Evolutionary conservation across 2,888 invertebrate genomes (phyloP), one percentile per base, ranked within the genome.

Genomic region (Lasioglossum malachurum): DNA sequence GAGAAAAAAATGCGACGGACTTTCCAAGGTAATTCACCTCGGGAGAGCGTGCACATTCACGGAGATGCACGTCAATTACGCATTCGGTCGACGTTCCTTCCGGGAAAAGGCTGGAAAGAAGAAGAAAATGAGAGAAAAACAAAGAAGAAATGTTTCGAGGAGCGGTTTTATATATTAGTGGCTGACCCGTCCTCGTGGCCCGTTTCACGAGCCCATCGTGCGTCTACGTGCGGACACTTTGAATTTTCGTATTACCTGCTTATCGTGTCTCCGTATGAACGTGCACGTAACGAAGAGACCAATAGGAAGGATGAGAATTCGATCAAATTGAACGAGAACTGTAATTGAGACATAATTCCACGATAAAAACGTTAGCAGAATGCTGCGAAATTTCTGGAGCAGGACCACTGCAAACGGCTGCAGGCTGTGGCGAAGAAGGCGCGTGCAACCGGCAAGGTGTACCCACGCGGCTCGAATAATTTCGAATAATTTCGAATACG

Each of bases 51-150:
- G 77, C 82, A 82, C 80, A 64, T 77, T 73, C 75, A 74, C 82
- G 64, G 80, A 67, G 82, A 76, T 80, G 86, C 80, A 60, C 64
- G 73, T 46, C 44, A 78, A 89, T 91, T 91, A 85, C 72, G 86
- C 80, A 91, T 90, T 90, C 91, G 80, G 19, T 19, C 71, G 74
- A 76, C 86, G 90, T 87, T 88, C 46, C 83, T 89, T 90, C 89
- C 89, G 86, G 87, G 84, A 87, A 87, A 89, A 88, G 60, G 76
- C 79, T 31, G 31, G 31, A 49, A 69, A 73, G 44, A 46, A 73
- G 27, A 46, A 49, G 49, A 78, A 72, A 83, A 83, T 35, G 69
- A 23, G 73, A 46, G 73, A 46, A 73, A 73, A 49, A 46, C 31
- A 8, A 31, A 73, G 35, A 78, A 72, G 80, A 76, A 83, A 88